Evolutionary conservation across 2,888 invertebrate species (phyloP).

Genomic region (Pocota personata): DNA sequence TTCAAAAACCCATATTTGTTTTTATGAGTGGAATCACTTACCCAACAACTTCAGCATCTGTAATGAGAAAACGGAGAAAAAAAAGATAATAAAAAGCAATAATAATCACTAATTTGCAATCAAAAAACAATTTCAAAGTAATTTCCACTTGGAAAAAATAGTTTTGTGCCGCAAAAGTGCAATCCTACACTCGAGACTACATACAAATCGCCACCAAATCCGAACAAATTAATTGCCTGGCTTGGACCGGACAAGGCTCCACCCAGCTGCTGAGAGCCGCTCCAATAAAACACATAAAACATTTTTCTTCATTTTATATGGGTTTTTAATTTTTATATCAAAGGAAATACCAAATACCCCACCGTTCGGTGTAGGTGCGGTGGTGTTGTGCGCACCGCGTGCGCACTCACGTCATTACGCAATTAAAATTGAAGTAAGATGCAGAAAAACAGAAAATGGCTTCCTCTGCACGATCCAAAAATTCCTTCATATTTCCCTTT

Average conservation of each 20-base stretch:
- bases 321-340: neutral
- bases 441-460: neutral
- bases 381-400: constrained; percentile 16
- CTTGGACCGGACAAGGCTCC: constrained; percentile 53
- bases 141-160: constrained; percentile 64
- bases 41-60: constrained; percentile 57
- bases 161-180: constrained; percentile 43
- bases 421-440: constrained; percentile 43
- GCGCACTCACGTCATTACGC: constrained; percentile 64
- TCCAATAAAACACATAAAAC: constrained; percentile 26
- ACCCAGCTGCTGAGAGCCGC: constrained; percentile 33
- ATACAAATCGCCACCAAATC: constrained; percentile 69
- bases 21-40: constrained; percentile 39
- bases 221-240: constrained; percentile 72
- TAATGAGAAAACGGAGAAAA: constrained; percentile 28
- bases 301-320: constrained; percentile 20
- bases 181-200: constrained; percentile 44
- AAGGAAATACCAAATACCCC: neutral
- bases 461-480: constrained; percentile 30
- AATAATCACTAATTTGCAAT: constrained; percentile 72
- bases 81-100: constrained; percentile 58
- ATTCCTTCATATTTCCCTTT: constrained; percentile 52
- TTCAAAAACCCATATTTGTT: neutral
- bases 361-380: neutral
- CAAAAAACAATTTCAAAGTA: constrained; percentile 72